Base-by-base conservation (phyloP, 2,797 vertebrate species). In the Gobio occitaniae region DNA sequence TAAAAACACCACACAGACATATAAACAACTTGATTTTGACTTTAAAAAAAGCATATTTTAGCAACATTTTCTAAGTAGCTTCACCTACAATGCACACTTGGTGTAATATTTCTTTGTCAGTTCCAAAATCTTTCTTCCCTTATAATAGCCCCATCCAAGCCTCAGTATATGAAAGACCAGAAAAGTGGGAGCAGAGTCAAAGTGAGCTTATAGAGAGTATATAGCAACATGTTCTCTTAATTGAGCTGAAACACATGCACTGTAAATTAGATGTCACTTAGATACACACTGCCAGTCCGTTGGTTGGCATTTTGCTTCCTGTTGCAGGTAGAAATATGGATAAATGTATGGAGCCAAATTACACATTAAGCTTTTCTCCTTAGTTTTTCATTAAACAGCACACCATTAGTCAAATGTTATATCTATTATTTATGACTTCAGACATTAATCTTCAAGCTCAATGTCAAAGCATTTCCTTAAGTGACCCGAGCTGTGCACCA, bases 301-400 rank as follows among this genome's bases (percentile, higher is more conserved):
- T 50, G 84, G 17, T 15, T 2, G 68, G 59, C 77, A 61, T 70
- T 82, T 82, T 75, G 41, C 69, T 75, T 82, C 84, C 82, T 48
- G 44, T 87, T 71, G 84, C 80, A 77, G 81, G 59, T 80, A 70
- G 87, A 89, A 91, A 88, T 76, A 87, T 91, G 76, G 81, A 75
- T 82, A 87, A 87, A 84, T 80, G 89, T 86, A 87, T 81, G 38
- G 79, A 82, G 86, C 38, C 84, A 90, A 87, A 89, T 90, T 79
- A 80, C 29, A 32, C 63, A 74, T 87, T 86, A 56, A 59, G 68
- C 56, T 83, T 66, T 78, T 80, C 54, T 80, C 47, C 78, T 83
- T 47, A 70, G 61, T 63, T 85, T 89, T 88, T 78, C 29, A 88
- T 86, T 79, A 88, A 84, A 63, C 54, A 82, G 68, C 85, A 83